These are phyloP conservation scores for Rotaria magnacalcarata DNA, from an alignment of 2,888 invertebrate genomes.

Conservation along the genomic window DNA sequence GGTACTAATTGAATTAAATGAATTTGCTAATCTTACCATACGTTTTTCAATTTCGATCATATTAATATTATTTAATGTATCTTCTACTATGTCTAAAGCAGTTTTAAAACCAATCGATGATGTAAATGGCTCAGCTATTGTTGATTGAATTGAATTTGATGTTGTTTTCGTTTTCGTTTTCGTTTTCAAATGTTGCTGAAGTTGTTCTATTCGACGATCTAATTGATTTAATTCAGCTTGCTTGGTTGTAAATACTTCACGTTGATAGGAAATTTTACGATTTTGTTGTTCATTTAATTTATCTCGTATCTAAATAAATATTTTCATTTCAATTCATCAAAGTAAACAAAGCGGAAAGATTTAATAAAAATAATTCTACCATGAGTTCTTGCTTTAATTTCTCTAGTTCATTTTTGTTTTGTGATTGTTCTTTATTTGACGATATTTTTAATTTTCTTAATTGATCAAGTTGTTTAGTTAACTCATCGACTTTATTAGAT, in stretches of 20 bases:
- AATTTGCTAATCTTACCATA: conserved; percentile 59
- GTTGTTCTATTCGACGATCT: conserved; percentile 84
- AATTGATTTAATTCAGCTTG: conserved; percentile 86
- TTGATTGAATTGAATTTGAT: not conserved
- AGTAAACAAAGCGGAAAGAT: not conserved
- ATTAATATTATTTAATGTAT: conserved; percentile 16
- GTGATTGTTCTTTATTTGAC: conserved; percentile 55
- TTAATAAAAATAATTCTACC: conserved; percentile 60
- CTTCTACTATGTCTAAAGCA: not conserved
- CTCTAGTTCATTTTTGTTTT: conserved; percentile 69
- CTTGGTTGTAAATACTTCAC: conserved; percentile 77
- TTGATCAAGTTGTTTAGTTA: conserved; percentile 88
- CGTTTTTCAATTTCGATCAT: conserved; percentile 49
- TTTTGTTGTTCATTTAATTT: conserved; percentile 91
- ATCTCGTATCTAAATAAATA: conserved; percentile 74
- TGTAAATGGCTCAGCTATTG: not conserved
- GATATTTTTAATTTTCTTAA: conserved; percentile 64
- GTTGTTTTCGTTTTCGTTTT: conserved; percentile 66
- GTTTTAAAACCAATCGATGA: not conserved
- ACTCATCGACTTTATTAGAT: conserved; percentile 92
- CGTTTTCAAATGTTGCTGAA: conserved; percentile 81
- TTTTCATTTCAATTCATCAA: not conserved
- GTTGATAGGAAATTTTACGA: conserved; percentile 78
- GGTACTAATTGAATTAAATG: conserved; percentile 49
- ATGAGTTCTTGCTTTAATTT: conserved; percentile 83